Conservation (phyloP, 2,797 vertebrate species). For the Pelobates cultripes region DNA sequence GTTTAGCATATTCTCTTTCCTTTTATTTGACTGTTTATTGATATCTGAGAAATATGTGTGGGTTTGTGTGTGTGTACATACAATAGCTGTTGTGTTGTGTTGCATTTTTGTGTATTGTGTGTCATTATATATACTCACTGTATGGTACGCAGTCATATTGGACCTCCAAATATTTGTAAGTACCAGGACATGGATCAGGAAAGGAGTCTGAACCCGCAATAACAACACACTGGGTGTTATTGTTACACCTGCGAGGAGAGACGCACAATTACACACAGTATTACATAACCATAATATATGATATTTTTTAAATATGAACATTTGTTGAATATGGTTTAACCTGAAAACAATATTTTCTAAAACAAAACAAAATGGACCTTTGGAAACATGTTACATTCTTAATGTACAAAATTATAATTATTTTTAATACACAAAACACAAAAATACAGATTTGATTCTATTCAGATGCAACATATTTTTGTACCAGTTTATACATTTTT, state of each 20-base stretch:
- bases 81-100: not conserved
- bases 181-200: slow-evolving; percentile 90
- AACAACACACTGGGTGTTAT: slow-evolving; percentile 92
- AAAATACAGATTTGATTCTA: too few species aligned
- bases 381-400: too few species aligned
- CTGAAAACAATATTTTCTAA: too few species aligned
- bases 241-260: slow-evolving; percentile 81
- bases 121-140: slow-evolving; percentile 81
- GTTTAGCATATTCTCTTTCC: not conserved
- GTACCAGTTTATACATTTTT: too few species aligned
- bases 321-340: too few species aligned
- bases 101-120: slow-evolving; percentile 8
- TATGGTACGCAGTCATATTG: slow-evolving; percentile 95
- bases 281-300: not conserved
- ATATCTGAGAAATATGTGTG: not conserved
- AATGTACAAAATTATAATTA: too few species aligned
- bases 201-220: slow-evolving; percentile 90
- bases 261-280: slow-evolving; percentile 11
- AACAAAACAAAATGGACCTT: too few species aligned
- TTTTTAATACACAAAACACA: too few species aligned
- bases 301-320: too few species aligned
- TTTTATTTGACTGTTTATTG: too few species aligned
- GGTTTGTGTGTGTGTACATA: not conserved
- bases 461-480: too few species aligned
- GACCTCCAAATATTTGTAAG: slow-evolving; percentile 95